Conservation (phyloP, 2,797 vertebrate species). For the Columba guinea region DNA sequence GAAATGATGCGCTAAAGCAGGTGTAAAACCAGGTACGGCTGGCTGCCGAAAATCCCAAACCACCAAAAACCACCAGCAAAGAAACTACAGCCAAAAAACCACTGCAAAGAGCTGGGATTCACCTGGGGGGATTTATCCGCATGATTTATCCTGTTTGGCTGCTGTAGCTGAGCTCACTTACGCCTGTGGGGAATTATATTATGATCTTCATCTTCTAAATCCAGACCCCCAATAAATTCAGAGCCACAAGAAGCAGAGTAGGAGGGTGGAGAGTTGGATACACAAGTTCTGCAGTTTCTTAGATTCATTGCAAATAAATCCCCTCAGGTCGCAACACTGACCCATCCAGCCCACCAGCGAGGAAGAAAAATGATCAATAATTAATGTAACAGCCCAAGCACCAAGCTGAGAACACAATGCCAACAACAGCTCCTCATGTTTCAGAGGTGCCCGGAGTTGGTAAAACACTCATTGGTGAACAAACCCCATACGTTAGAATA, state of each 20-base stretch:
- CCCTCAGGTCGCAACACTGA: not conserved
- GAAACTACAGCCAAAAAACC: too few species aligned
- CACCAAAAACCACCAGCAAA: too few species aligned
- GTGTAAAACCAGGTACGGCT: not conserved
- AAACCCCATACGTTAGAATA: not conserved
- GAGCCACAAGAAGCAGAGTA: not conserved
- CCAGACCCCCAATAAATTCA: not conserved
- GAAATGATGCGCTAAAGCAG: not conserved
- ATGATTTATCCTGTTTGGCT: rapidly evolving
- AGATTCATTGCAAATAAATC: not conserved
- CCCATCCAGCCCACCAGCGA: not conserved
- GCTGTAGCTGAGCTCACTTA: not conserved
- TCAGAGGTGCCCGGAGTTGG: not conserved
- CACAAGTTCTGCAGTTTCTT: not conserved
- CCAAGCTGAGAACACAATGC: not conserved
- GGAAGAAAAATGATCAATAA: not conserved
- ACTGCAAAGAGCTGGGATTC: not conserved
- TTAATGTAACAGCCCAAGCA: not conserved
- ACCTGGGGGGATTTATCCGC: not conserved
- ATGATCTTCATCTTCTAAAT: not conserved
- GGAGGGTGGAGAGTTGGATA: not conserved
- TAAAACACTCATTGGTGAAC: not conserved
- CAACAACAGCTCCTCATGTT: too few species aligned
- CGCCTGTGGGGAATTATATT: not conserved
- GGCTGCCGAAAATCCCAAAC: not conserved